A percentile compares a stretch with the other conserved stretches of the same genome.
Evolutionary conservation across 2,888 invertebrate genomes (phyloP).

Genomic region (Lithophane ornitopus): DNA sequence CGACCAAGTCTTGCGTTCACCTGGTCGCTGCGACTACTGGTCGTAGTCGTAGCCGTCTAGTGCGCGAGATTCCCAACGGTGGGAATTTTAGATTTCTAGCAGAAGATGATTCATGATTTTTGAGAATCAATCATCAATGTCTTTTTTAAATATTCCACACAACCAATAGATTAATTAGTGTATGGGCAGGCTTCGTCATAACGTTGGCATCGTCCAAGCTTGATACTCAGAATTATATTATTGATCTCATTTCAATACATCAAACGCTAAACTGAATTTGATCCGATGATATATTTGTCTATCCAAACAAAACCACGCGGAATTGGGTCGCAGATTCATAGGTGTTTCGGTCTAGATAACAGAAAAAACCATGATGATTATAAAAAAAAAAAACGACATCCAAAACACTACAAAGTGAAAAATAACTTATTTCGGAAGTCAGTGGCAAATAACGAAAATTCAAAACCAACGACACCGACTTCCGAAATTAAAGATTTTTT

Average conservation of each 20-base stretch:
- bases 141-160: slow-evolving; percentile 23
- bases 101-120: not conserved
- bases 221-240: slow-evolving; percentile 49
- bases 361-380: not conserved
- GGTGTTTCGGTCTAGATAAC: slow-evolving; percentile 9
- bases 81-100: not conserved
- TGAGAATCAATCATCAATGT: not conserved
- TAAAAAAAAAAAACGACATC: not conserved
- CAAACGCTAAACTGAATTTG: slow-evolving; percentile 47
- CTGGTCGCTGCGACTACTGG: too few relatives aligned
- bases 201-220: slow-evolving; percentile 43
- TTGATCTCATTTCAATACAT: slow-evolving; percentile 56
- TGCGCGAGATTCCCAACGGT: not conserved
- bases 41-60: too few relatives aligned
- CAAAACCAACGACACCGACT: too few relatives aligned
- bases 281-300: slow-evolving; percentile 46
- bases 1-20: too few relatives aligned
- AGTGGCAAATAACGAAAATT: too few relatives aligned
- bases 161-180: slow-evolving; percentile 27
- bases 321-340: slow-evolving; percentile 44
- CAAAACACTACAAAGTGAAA: too few relatives aligned
- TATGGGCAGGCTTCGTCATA: slow-evolving; percentile 31
- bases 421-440: too few relatives aligned
- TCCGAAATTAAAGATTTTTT: too few relatives aligned
- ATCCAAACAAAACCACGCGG: slow-evolving; percentile 42